Percentiles rank a stretch among this genome's conserved stretches.
Conservation (phyloP, 2,797 vertebrate species). For the Pangasius sanitwongsei region DNA sequence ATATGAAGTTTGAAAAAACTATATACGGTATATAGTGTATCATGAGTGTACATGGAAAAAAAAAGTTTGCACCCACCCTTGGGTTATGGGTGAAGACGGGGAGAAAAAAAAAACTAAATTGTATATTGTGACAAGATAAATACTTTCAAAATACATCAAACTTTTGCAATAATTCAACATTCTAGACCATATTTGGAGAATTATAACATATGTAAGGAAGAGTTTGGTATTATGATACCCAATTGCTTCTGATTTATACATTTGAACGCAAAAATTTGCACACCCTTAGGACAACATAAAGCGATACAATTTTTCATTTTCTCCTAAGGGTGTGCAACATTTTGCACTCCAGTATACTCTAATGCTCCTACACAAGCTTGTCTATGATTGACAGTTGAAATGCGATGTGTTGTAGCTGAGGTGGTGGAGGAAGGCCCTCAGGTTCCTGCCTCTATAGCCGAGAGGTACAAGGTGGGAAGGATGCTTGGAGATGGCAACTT, state of each 20-base stretch:
- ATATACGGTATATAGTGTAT: too few species aligned
- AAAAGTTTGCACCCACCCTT: too few species aligned
- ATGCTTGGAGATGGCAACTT: constrained; percentile 97
- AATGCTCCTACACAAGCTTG: neutral
- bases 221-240: neutral
- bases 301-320: neutral
- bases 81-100: neutral
- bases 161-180: too few species aligned
- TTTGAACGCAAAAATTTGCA: neutral
- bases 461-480: constrained; percentile 94
- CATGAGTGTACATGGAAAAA: too few species aligned
- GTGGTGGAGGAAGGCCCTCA: constrained; percentile 83
- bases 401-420: constrained; percentile 74
- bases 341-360: neutral
- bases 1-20: too few species aligned
- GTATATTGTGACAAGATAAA: neutral
- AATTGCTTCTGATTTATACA: neutral
- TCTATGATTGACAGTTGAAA: constrained; percentile 8
- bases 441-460: constrained; percentile 89
- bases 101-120: neutral
- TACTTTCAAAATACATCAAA: too few species aligned
- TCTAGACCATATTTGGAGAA: too few species aligned
- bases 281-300: neutral
- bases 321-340: neutral
- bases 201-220: too few species aligned